phyloP scores from a whole-genome alignment of 2,888 invertebrate genomes.

The Zonitis immaculata region DNA sequence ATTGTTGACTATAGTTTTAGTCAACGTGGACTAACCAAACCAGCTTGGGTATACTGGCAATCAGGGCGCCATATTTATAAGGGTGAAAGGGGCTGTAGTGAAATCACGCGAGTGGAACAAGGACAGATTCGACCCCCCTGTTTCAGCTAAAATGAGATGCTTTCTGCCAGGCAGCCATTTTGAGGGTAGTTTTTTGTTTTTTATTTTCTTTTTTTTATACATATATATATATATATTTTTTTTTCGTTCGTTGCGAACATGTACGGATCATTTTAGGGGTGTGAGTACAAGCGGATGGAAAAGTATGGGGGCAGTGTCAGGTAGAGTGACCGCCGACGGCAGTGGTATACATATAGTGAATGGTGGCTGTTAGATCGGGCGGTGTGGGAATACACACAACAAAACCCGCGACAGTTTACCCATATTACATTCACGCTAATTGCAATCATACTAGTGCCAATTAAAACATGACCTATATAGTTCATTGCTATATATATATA shows the following conservation, averaged over 20 bases:
- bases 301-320: slow-evolving; percentile 34
- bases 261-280: slow-evolving; percentile 49
- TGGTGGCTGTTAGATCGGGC: slow-evolving; percentile 19
- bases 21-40: slow-evolving; percentile 47
- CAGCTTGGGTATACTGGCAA: slow-evolving; percentile 51
- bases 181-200: slow-evolving; percentile 63
- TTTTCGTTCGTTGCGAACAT: slow-evolving; percentile 43
- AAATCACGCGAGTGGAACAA: slow-evolving; percentile 51
- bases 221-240: slow-evolving; percentile 31
- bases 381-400: slow-evolving; percentile 33
- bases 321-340: slow-evolving; percentile 24
- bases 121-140: slow-evolving; percentile 50
- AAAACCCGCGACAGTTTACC: slow-evolving; percentile 39
- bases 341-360: slow-evolving; percentile 6
- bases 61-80: slow-evolving; percentile 54
- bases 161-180: slow-evolving; percentile 64
- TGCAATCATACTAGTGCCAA: slow-evolving; percentile 42
- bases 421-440: slow-evolving; percentile 42
- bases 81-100: slow-evolving; percentile 51
- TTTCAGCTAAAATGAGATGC: slow-evolving; percentile 52
- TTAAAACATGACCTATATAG: slow-evolving; percentile 43
- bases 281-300: slow-evolving; percentile 46
- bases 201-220: slow-evolving; percentile 36
- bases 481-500: slow-evolving; percentile 21
- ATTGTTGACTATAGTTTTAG: slow-evolving; percentile 26